Evolutionary conservation across 2,113 vertebrate species (phyloP), one percentile per base, ranked within the genome.

Genomic region (Chamaea fasciata): DNA sequence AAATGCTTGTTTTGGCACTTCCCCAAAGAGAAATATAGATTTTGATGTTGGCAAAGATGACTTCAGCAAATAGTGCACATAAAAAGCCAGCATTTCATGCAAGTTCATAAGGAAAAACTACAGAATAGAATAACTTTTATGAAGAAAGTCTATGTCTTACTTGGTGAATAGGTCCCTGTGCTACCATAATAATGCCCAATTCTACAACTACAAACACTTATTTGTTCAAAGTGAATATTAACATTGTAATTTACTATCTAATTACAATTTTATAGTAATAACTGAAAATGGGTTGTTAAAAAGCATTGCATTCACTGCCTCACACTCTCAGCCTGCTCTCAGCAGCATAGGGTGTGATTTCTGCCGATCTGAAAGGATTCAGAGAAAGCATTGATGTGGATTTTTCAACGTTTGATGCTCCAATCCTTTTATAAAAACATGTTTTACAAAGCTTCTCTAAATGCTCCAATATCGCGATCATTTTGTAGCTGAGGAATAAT

Each of bases 171-270:
- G 97, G 91, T 96, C 94, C 96, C 96, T 89, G 57, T 79, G 95
- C 97, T 97, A 92, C 92, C 96, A 94, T 98, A 97, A 96, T 87
- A 87, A 96, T 97, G 94, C 92, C 95, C 95, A 81, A 83, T 93
- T 96, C 95, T 83, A 91, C 89, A 50, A 95, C 94, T 94, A 87
- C 97, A 97, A 97, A 97, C 95, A 96, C 97, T 97, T 98, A 97
- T 98, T 98, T 98, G 97, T 98, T 97, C 97, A 97, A 97, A 97
- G 94, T 95, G 97, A 98, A 98, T 98, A 98, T 98, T 98, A 98
- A 96, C 97, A 97, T 91, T 98, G 93, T 98, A 98, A 98, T 98
- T 98, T 98, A 98, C 97, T 97, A 98, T 96, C 97, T 98, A 98
- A 98, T 98, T 98, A 98, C 94, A 96, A 97, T 97, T 97, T 94